Percentiles rank a stretch among this genome's conserved stretches.
Conservation (phyloP, 2,888 invertebrate genomes). For the Cremastinae sp. region DNA sequence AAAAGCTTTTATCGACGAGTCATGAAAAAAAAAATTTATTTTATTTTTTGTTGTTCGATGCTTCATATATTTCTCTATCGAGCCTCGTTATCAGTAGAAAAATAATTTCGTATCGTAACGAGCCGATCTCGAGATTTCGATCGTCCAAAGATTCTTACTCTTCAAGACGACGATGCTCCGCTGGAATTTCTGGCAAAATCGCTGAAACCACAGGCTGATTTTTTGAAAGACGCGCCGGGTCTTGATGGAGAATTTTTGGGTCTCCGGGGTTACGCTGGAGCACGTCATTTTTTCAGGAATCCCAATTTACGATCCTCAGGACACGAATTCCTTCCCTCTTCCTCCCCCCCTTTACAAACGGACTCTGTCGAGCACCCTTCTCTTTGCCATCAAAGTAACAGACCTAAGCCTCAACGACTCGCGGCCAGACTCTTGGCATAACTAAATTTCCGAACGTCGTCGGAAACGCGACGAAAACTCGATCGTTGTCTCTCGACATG, state of each 20-base stretch:
- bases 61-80: conserved; percentile 12
- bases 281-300: conserved; percentile 63
- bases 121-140: too few species aligned
- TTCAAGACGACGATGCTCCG: conserved; percentile 63
- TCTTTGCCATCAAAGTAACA: neutral
- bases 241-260: conserved; percentile 65
- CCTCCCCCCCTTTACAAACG: conserved; percentile 5
- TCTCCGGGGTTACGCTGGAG: conserved; percentile 62
- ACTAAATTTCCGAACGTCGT: neutral
- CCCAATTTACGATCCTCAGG: neutral
- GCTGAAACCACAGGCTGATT: conserved; percentile 73
- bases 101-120: conserved; percentile 3
- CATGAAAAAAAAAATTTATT: conserved; percentile 3
- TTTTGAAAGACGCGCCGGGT: conserved; percentile 69
- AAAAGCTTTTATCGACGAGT: neutral
- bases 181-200: conserved; percentile 69
- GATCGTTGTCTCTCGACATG: conserved; percentile 17
- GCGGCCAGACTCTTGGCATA: conserved; percentile 43
- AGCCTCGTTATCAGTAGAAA: conserved; percentile 13
- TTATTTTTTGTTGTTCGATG: neutral
- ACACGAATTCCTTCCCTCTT: neutral
- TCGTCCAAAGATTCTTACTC: conserved; percentile 64
- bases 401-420: conserved; percentile 21
- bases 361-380: neutral
- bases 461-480: conserved; percentile 23